Evolutionary conservation across 1,140 invertebrate species (phyloP).

Genomic region (Dinoponera quadriceps): DNA sequence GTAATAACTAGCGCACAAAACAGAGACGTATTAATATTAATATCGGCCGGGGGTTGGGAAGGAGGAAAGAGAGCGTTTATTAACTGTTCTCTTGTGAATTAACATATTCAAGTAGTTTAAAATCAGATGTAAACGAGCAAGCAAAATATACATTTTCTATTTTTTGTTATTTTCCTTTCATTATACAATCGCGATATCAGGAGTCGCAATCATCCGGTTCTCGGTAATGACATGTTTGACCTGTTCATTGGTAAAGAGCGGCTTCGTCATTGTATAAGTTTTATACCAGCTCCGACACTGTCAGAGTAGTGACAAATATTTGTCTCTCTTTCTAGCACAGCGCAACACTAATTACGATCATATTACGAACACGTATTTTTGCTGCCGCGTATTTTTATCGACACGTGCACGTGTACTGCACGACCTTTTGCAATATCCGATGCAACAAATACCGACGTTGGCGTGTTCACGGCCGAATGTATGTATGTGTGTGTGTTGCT

Average conservation of each 20-base stretch:
- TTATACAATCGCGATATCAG: background rate
- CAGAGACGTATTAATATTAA: background rate
- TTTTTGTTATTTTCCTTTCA: background rate
- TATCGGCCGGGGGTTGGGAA: background rate
- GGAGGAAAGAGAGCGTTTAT: background rate
- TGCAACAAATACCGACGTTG: slow-evolving; percentile 33
- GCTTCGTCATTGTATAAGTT: background rate
- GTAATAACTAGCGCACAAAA: background rate
- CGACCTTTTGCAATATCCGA: slow-evolving; percentile 47
- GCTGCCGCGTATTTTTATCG: slow-evolving; percentile 40
- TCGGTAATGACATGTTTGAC: background rate
- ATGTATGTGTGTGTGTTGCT: no score
- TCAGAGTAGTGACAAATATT: slow-evolving; percentile 14
- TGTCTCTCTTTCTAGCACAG: slow-evolving; percentile 4
- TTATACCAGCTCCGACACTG: background rate
- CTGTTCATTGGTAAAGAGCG: background rate
- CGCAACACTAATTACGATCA: slow-evolving; percentile 43
- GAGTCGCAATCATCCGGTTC: background rate
- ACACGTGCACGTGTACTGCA: background rate
- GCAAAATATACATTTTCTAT: background rate
- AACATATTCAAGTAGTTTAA: background rate
- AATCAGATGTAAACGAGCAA: background rate
- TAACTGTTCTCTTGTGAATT: background rate
- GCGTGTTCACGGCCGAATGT: slow-evolving; percentile 1
- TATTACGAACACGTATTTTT: slow-evolving; percentile 9